Percentiles rank a stretch among this genome's conserved stretches.
These are phyloP conservation scores for Andrena dorsata DNA, from an alignment of 2,888 invertebrate species.

Conservation along the genomic window DNA sequence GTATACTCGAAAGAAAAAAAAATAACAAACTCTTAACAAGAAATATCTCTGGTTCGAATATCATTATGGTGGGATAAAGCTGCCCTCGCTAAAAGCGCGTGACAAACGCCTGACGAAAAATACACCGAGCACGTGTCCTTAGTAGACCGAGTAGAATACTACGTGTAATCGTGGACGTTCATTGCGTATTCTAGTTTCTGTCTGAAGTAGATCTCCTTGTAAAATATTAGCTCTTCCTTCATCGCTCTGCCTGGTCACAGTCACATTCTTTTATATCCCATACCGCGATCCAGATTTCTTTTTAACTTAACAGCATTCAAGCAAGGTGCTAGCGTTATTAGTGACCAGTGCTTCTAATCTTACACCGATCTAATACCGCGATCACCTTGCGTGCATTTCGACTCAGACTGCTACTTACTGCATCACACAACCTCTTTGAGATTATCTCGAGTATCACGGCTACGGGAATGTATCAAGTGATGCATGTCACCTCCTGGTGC, in stretches of 20 bases:
- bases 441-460: conserved; percentile 82
- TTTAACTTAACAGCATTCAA: not conserved
- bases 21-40: conserved; percentile 46
- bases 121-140: conserved; percentile 44
- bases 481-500: conserved; percentile 83
- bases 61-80: conserved; percentile 36
- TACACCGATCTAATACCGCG: not conserved
- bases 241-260: conserved; percentile 22
- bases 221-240: conserved; percentile 33
- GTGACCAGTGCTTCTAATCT: not conserved
- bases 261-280: conserved; percentile 19
- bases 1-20: conserved; percentile 34
- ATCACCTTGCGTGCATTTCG: not conserved
- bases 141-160: conserved; percentile 59
- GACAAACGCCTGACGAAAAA: conserved; percentile 41
- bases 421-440: conserved; percentile 82
- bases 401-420: conserved; percentile 46
- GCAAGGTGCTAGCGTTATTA: conserved; percentile 3
- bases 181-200: conserved; percentile 54
- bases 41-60: conserved; percentile 48
- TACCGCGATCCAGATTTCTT: not conserved
- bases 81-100: conserved; percentile 52
- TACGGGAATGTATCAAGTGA: conserved; percentile 81
- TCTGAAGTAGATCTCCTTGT: conserved; percentile 32
- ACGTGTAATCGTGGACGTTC: conserved; percentile 62